Base-by-base conservation (phyloP, 2,113 vertebrate genomes). In the Salvelinus alpinus region DNA sequence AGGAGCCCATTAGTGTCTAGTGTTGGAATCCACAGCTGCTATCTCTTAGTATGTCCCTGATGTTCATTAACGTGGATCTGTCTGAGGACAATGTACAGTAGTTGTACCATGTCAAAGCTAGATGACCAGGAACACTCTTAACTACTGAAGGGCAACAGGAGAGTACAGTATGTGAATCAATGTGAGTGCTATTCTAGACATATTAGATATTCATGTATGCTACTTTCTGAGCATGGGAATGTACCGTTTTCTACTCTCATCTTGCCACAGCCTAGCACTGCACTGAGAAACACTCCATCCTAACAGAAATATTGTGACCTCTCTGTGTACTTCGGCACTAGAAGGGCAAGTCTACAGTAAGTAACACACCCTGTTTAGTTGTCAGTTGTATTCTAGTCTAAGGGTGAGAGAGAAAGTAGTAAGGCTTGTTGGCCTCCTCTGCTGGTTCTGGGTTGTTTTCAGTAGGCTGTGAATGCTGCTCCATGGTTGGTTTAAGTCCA, bases 391-490 rank as follows among this genome's bases (percentile, higher is more conserved):
- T 44, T 44, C 38, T 12, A 2, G 38, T 44, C 38, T 11, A 44
- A 11, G 38, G 16, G 16, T 57, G 14, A 20, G 38, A 44, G 38
- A 44, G 38, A 57, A 57, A 5, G 20, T 57, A 57, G 14, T 20
- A 20, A 79, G 65, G 62, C 79, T 82, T 81, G 78, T 83, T 79
- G 78, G 74, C 75, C 80, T 77, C 73, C 71, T 86, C 72, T 80
- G 51, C 71, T 72, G 7, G 59, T 16, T 62, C 2, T 80, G 69
- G 72, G 74, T 80, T 85, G 83, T 85, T 84, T 82, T 76, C 74
- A 73, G 75, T 71, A 74, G 84, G 47, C 73, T 80, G 81, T 87
- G 84, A 87, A 88, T 88, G 85, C 85, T 87, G 85, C 80, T 18
- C 16, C 3, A 82, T 12, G 82, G 79, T 80, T 76, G 80, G 89